Base-by-base conservation (phyloP, 2,797 vertebrate genomes). In the Malacoctenus gilli region DNA sequence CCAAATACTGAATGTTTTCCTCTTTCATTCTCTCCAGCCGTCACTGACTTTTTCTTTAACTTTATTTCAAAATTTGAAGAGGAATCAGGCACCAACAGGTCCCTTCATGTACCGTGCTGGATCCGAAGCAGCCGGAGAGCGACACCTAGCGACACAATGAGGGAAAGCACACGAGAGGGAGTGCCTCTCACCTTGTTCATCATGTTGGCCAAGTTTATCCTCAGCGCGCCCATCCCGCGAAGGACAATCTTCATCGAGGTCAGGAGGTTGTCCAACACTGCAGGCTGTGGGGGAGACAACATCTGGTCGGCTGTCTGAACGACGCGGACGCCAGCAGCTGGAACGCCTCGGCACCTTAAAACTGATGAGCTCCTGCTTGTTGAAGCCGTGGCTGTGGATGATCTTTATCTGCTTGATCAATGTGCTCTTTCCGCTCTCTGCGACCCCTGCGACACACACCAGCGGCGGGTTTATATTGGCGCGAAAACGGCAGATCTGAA, bases 391-490 rank as follows among this genome's bases (percentile, higher is more conserved):
- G 42, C 85, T 89, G 72, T 93, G 80, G 53, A 92, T 91, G 1
- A 93, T 89, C 80, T 92, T 92, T 5, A 92, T 91, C 81, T 92
- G 92, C 65, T 88, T 92, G 22, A 93, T 80, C 28, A 93, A 49
- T 0, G 92, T 93, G 52, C 90, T 92, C 70, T 93, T 93, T 11
- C 91, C 92, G 4, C 90, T 92, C 66, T 92, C 91, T 35, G 90
- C 82, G 44, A 84, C 59, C 31, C 92, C 92, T 93, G 66, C 28
- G 19, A 30, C 11, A 62, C 15, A 52, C 36, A 61, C 3, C 3
- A 9, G 25, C 25, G 9, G 25, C 6, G 11, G 53, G 1, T 1
- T 13, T 10, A 3, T n/a, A 3, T 37, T 52, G 57, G 0, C 31
- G 11, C 13, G 28, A 0, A 30, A 47, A 43, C 10, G 7, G 1